Conservation (phyloP, 1,140 invertebrate species). For the Drosophila lacteicornis region DNA sequence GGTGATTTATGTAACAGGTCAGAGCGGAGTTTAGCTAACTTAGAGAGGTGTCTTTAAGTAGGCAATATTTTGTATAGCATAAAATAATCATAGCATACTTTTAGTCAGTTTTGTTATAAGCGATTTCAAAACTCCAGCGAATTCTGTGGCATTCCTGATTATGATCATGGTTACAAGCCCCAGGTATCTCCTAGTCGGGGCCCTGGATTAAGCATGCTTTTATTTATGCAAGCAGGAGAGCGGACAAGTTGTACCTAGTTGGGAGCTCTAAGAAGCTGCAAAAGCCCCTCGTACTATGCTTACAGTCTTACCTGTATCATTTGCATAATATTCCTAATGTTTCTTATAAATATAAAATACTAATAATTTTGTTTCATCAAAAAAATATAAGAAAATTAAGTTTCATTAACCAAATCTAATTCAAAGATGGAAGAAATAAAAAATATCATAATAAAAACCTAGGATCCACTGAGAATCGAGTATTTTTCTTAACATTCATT, state of each 20-base stretch:
- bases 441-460: not conserved
- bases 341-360: not conserved
- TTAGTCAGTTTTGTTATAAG: too few species aligned
- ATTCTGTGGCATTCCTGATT: too few species aligned
- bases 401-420: not conserved
- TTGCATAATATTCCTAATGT: not conserved
- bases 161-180: too few species aligned
- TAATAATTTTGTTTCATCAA: not conserved
- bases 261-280: not conserved
- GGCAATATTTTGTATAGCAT: too few species aligned
- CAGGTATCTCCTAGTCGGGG: not conserved
- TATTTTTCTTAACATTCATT: not conserved
- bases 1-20: not conserved
- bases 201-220: not conserved
- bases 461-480: not conserved
- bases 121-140: not conserved
- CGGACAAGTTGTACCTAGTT: slow-evolving; percentile 10
- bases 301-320: slow-evolving; percentile 5
- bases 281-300: not conserved
- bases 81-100: too few species aligned
- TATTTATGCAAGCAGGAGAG: slow-evolving; percentile 30
- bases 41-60: too few species aligned
- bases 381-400: too few species aligned
- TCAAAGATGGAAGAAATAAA: not conserved
- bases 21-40: not conserved